Percentiles rank a stretch among this genome's conserved stretches.
Conservation (phyloP, 2,113 vertebrate species). For the Vulpes lagopus region DNA sequence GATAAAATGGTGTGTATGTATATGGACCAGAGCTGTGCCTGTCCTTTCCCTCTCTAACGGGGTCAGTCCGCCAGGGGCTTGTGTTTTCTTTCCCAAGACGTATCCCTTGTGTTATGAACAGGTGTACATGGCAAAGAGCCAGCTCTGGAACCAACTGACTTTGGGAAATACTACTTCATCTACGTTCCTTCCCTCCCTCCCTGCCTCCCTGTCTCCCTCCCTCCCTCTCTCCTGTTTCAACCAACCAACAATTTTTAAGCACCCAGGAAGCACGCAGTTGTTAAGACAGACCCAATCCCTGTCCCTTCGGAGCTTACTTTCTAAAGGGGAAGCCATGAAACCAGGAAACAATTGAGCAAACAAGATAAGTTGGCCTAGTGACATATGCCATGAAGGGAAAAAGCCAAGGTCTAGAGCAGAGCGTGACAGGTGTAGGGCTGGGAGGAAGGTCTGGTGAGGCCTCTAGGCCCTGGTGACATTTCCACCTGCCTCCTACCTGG, state of each 20-base stretch:
- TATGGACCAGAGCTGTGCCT: neutral
- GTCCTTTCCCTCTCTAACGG: neutral
- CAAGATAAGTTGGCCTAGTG: fast-evolving
- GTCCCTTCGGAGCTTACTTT: fast-evolving
- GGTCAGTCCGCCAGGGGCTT: fast-evolving
- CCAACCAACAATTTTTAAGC: neutral
- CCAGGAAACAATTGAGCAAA: too few relatives aligned
- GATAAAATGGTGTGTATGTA: fast-evolving
- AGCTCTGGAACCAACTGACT: neutral
- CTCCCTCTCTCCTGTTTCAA: too few relatives aligned
- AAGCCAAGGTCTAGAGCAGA: fast-evolving
- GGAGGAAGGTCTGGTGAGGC: neutral
- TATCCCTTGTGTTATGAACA: neutral
- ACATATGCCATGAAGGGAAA: fast-evolving
- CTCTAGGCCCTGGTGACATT: fast-evolving
- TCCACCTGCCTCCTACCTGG: neutral
- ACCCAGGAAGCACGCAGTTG: neutral
- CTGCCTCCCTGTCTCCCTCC: too few relatives aligned
- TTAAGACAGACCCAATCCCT: neutral
- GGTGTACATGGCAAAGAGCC: neutral
- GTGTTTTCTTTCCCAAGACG: neutral
- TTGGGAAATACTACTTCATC: neutral
- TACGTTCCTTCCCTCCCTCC: too few relatives aligned
- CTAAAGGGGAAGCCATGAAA: neutral
- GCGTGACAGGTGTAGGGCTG: fast-evolving